Evolutionary conservation across 2,113 vertebrate genomes (phyloP).

Genomic region (Hirundichthys speculiger): DNA sequence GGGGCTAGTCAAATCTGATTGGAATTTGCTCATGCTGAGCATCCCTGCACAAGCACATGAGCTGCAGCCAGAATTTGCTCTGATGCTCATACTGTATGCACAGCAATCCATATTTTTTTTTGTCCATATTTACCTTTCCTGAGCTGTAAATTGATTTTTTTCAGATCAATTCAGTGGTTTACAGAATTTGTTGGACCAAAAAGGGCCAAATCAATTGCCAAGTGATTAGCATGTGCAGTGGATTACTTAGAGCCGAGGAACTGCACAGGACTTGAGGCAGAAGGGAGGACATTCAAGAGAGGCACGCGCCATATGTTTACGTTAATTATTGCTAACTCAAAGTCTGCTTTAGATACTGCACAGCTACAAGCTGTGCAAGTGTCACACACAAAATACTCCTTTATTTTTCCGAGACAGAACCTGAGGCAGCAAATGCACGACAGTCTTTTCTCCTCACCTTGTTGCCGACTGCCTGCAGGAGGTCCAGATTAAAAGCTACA

Average conservation of each 20-base stretch:
- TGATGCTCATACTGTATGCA: constrained; percentile 39
- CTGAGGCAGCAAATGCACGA: constrained; percentile 56
- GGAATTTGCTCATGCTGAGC: constrained; percentile 44
- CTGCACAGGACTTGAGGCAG: constrained; percentile 16
- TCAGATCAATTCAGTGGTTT: constrained; percentile 68
- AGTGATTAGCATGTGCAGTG: constrained; percentile 75
- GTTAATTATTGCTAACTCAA: constrained; percentile 68
- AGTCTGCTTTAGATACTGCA: constrained; percentile 60
- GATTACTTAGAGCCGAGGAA: constrained; percentile 49
- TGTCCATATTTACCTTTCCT: constrained; percentile 68
- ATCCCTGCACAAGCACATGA: constrained; percentile 11
- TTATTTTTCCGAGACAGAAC: constrained; percentile 68
- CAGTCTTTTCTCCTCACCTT: constrained; percentile 56
- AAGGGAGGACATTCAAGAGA: constrained; percentile 25
- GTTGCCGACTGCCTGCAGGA: constrained; percentile 62
- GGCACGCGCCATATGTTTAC: constrained; percentile 61
- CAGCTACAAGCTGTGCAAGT: constrained; percentile 55
- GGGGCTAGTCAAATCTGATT: constrained; percentile 60
- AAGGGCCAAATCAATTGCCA: constrained; percentile 65
- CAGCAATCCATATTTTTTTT: constrained; percentile 59
- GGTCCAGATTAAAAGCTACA: constrained; percentile 67
- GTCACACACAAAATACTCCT: constrained; percentile 71
- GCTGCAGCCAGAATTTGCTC: constrained; percentile 34
- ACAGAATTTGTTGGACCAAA: constrained; percentile 73
- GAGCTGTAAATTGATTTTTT: constrained; percentile 73